Evolutionary conservation across 2,797 vertebrate species (phyloP), one percentile per base, ranked within the genome.

Genomic region (Poecile montanus): DNA sequence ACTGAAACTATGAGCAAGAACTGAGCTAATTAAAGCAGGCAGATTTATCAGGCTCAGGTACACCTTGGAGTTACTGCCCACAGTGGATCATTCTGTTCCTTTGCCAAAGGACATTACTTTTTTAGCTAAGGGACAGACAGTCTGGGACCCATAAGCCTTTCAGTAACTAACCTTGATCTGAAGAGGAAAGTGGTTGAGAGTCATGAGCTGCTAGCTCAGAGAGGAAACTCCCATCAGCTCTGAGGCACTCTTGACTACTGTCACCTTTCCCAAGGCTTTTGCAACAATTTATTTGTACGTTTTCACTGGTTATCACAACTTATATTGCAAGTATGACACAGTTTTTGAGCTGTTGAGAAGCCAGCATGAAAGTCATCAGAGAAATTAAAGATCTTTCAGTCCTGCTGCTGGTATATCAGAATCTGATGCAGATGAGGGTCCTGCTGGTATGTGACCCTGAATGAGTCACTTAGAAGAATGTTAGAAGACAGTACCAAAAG

Each of bases 1-100:
- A 82, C 34, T 95, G 95, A 96, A 94, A 96, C 85, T 89, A 38
- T 93, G 91, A 95, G 83, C 85, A 96, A 93, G 71, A 88, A 51
- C n/a, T 45, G 53, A 95, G 50, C 36, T 95, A 76, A 90, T 92
- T 91, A 87, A 83, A 84, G 54, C 0, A 12, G 42, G 65, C 48
- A 81, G 63, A 88, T 91, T 91, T 94, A 67, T 60, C 57, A 85
- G 50, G 53, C 67, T 93, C 7, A 3, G 44, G 21, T 81, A 79
- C 34, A 48, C 47, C 73, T 76, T 84, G 50, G 60, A 86, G 60
- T 78, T 86, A 68, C n/a, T 68, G 42, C 36, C 36, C 23, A 30
- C 47, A 78, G 54, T 58, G 2, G 14, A 67, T 83, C 51, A 44
- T 75, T 45, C 42, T 63, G 66, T 53, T 72, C n/a, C 44, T 92